Evolutionary conservation across 2,888 invertebrate genomes (phyloP).

Genomic region (Ennomos erosarius): DNA sequence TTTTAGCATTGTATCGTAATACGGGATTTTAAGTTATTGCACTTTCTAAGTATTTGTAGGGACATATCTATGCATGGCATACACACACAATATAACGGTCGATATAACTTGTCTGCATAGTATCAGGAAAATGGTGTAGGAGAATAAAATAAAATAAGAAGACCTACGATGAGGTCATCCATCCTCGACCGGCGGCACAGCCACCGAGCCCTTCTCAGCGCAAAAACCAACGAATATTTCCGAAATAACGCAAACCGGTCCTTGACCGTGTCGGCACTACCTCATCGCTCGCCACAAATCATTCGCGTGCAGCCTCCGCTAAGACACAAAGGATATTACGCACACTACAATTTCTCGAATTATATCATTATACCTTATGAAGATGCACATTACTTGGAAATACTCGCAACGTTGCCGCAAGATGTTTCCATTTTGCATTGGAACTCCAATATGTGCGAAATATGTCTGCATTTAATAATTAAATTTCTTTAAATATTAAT

Average conservation of each 20-base stretch:
- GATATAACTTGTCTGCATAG: slow-evolving; percentile 15
- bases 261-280: slow-evolving; percentile 71
- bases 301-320: slow-evolving; percentile 57
- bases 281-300: slow-evolving; percentile 61
- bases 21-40: background rate
- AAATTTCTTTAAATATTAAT: no score
- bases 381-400: slow-evolving; percentile 34
- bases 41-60: background rate
- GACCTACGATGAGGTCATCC: slow-evolving; percentile 71
- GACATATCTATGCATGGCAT: no score
- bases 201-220: slow-evolving; percentile 49
- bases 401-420: slow-evolving; percentile 8
- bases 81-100: slow-evolving; percentile 14
- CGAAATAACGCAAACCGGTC: slow-evolving; percentile 80
- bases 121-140: slow-evolving; percentile 46
- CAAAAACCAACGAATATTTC: slow-evolving; percentile 69
- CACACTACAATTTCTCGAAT: slow-evolving; percentile 33
- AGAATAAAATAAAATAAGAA: slow-evolving; percentile 48
- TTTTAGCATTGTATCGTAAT: background rate
- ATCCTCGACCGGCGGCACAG: slow-evolving; percentile 48
- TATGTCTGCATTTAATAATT: no score
- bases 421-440: slow-evolving; percentile 12
- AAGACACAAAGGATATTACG: slow-evolving; percentile 40
- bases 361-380: slow-evolving; percentile 34
- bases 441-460: background rate